These are phyloP conservation scores for Zonitis immaculata DNA, from an alignment of 2,888 invertebrate species.

Conservation along the genomic window DNA sequence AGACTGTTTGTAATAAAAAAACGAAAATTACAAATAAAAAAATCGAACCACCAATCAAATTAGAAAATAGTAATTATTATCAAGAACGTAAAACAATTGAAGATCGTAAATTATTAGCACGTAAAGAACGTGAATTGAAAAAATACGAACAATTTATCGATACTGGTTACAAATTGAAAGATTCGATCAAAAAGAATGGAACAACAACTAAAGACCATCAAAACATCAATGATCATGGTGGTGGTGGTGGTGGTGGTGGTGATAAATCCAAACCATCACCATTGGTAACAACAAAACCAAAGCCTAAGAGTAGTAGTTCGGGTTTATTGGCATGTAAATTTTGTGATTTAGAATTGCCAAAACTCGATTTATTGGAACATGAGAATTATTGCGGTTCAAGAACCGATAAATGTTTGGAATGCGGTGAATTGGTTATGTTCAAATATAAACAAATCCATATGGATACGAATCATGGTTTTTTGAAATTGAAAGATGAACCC, in stretches of 20 bases:
- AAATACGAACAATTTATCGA: constrained; percentile 33
- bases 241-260: background rate
- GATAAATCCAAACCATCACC: constrained; percentile 6
- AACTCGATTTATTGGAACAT: constrained; percentile 58
- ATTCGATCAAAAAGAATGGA: background rate
- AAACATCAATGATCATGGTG: background rate
- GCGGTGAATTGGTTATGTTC: constrained; percentile 65
- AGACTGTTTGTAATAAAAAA: constrained; percentile 45
- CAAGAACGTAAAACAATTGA: constrained; percentile 34
- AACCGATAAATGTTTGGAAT: constrained; percentile 64
- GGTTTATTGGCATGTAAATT: constrained; percentile 56
- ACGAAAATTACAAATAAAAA: constrained; percentile 48
- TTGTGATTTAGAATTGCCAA: constrained; percentile 62
- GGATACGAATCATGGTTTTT: constrained; percentile 63
- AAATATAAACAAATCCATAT: constrained; percentile 61
- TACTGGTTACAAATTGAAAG: constrained; percentile 29
- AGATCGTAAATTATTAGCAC: constrained; percentile 34
- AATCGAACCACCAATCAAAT: constrained; percentile 23
- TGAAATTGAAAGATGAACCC: constrained; percentile 57
- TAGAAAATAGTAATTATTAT: constrained; percentile 39
- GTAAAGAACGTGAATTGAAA: constrained; percentile 30
- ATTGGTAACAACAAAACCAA: background rate
- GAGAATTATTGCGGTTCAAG: constrained; percentile 67
- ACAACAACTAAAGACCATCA: background rate
- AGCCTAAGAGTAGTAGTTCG: constrained; percentile 1